These are phyloP conservation scores for Platysternon megacephalum DNA, from an alignment of 2,113 vertebrate genomes.

Conservation along the genomic window DNA sequence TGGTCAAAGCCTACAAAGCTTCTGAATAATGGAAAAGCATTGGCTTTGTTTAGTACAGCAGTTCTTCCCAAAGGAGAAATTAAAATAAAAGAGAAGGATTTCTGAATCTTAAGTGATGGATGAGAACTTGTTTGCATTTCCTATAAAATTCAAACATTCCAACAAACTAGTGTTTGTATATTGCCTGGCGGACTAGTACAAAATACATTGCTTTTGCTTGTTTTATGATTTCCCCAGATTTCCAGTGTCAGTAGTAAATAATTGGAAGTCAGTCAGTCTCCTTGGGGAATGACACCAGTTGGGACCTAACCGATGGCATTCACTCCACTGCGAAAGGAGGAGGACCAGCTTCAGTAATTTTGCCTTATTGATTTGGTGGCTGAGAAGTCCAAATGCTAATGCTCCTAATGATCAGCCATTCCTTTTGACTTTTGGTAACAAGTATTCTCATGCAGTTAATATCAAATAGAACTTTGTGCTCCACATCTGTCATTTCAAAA, in stretches of 20 bases:
- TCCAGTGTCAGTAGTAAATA: conserved; percentile 39
- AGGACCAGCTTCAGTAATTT: conserved; percentile 43
- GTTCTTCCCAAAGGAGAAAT: conserved; percentile 54
- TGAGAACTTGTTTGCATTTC: conserved; percentile 30
- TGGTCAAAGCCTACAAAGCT: conserved; percentile 11
- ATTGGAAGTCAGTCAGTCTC: neutral
- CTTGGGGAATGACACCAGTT: conserved; percentile 40
- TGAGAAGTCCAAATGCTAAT: conserved; percentile 97
- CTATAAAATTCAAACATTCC: conserved; percentile 76
- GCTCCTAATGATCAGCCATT: conserved; percentile 97
- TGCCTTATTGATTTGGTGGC: conserved; percentile 72
- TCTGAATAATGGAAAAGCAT: neutral
- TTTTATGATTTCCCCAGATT: conserved; percentile 55
- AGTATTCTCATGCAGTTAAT: conserved; percentile 94
- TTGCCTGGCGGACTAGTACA: conserved; percentile 75
- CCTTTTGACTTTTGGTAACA: conserved; percentile 93
- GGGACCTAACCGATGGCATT: conserved; percentile 29
- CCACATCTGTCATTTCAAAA: conserved; percentile 91
- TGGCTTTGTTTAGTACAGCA: conserved; percentile 4
- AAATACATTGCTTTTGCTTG: conserved; percentile 74
- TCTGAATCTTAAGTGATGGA: conserved; percentile 33
- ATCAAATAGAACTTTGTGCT: conserved; percentile 94
- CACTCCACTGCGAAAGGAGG: neutral
- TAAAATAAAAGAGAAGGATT: conserved; percentile 53
- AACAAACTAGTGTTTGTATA: conserved; percentile 71